Evolutionary conservation across 2,797 vertebrate species (phyloP).

Genomic region (Nyctalus aviator): DNA sequence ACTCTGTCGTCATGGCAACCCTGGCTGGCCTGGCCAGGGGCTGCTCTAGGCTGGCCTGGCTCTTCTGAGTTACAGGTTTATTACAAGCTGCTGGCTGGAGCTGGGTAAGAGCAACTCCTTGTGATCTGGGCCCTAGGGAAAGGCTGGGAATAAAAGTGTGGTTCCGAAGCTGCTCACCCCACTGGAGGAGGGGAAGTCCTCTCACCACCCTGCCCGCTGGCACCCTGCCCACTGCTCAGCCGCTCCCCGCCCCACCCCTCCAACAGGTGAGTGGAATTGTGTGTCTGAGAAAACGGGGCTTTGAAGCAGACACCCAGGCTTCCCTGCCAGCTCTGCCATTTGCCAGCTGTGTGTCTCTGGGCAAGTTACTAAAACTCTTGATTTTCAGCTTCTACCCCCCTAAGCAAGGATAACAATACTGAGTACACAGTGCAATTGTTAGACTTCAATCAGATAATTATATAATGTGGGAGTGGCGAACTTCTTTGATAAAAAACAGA

Average conservation of each 20-base stretch:
- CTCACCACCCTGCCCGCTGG: neutral
- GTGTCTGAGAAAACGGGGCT: neutral
- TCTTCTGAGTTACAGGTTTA: conserved; percentile 67
- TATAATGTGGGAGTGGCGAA: too few relatives aligned
- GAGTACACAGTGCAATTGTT: neutral
- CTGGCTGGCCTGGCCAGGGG: conserved; percentile 19
- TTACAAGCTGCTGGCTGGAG: conserved; percentile 55
- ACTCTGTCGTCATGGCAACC: conserved; percentile 83
- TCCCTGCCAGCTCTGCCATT: neutral
- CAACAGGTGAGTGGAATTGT: neutral
- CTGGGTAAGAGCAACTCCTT: conserved; percentile 3
- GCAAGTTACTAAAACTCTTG: neutral
- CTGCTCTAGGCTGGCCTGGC: conserved; percentile 28
- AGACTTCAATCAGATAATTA: neutral
- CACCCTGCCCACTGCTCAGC: neutral
- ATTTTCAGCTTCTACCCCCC: neutral
- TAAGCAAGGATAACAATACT: neutral
- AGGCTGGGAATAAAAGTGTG: neutral
- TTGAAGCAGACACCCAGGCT: neutral
- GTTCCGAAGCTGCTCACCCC: neutral
- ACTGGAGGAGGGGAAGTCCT: neutral
- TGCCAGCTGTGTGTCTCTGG: neutral
- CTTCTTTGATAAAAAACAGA: neutral
- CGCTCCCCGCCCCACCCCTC: too few relatives aligned
- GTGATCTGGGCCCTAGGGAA: neutral